phyloP scores from a whole-genome alignment of 2,113 vertebrate genomes.

The Equus quagga region DNA sequence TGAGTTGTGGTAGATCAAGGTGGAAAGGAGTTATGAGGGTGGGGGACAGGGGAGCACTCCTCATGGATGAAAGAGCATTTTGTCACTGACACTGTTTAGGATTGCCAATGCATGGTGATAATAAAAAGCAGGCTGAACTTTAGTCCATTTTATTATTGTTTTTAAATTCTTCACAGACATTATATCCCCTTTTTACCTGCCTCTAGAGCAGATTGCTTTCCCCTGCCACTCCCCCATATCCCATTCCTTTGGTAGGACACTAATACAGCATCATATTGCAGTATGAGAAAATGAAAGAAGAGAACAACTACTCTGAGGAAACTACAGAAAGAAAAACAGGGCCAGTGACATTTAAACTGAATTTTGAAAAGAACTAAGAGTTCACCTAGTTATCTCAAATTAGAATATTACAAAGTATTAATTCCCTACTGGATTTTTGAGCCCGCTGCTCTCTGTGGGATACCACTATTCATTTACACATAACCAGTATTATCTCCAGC shows the following conservation, averaged over 20 bases:
- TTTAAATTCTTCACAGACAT: not conserved
- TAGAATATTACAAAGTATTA: not conserved
- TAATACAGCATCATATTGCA: not conserved
- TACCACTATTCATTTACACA: not conserved
- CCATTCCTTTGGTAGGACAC: not conserved
- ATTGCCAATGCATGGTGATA: not conserved
- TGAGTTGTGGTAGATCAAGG: not conserved
- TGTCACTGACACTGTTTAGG: not conserved
- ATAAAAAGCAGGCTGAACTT: not conserved
- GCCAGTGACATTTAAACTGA: not conserved
- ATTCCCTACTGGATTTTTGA: not conserved
- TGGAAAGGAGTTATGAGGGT: not conserved
- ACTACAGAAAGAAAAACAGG: not conserved
- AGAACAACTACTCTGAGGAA: not conserved
- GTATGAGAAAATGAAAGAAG: not conserved
- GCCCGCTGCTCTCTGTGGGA: fast-evolving
- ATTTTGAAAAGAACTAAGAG: slow-evolving; percentile 17
- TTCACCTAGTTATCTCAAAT: not conserved
- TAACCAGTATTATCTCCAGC: not conserved
- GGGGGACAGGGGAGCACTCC: fast-evolving
- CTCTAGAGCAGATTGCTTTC: not conserved
- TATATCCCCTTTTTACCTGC: not conserved
- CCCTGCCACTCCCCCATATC: too few relatives aligned
- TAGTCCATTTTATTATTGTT: not conserved
- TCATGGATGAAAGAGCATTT: not conserved